Evolutionary conservation across 2,797 vertebrate genomes (phyloP).

Genomic region (Clamator glandarius): DNA sequence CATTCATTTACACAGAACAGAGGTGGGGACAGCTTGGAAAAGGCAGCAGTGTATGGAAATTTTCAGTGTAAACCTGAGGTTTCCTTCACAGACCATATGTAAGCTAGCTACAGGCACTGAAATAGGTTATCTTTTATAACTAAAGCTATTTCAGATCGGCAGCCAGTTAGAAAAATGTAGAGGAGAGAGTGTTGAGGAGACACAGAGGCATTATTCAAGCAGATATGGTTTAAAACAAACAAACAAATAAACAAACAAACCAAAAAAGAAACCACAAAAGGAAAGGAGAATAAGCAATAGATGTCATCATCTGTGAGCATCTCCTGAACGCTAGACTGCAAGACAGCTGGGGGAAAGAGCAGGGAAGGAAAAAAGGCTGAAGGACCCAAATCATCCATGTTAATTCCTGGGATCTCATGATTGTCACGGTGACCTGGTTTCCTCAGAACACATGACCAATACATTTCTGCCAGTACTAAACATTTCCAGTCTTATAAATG

Average conservation of each 20-base stretch:
- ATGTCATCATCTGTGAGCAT: neutral
- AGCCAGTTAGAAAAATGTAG: neutral
- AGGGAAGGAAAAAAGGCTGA: neutral
- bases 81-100: conserved; percentile 25
- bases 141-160: neutral
- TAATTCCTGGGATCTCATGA: neutral
- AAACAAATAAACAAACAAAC: too few species aligned
- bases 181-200: neutral
- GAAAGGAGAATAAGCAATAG: neutral
- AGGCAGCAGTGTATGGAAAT: conserved; percentile 9
- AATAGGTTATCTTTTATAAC: neutral
- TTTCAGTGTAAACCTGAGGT: neutral
- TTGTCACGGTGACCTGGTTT: neutral
- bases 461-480: neutral
- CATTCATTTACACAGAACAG: conserved; percentile 3
- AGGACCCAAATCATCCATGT: neutral
- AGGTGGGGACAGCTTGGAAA: conserved; percentile 41
- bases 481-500: neutral
- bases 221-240: neutral
- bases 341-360: rapidly evolving
- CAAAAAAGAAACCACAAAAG: too few species aligned
- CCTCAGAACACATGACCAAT: neutral
- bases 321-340: neutral
- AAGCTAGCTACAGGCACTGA: neutral
- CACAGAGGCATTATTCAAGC: neutral